These are phyloP conservation scores for Stegodyphus dumicola DNA, from an alignment of 1,140 invertebrate species.

Conservation along the genomic window DNA sequence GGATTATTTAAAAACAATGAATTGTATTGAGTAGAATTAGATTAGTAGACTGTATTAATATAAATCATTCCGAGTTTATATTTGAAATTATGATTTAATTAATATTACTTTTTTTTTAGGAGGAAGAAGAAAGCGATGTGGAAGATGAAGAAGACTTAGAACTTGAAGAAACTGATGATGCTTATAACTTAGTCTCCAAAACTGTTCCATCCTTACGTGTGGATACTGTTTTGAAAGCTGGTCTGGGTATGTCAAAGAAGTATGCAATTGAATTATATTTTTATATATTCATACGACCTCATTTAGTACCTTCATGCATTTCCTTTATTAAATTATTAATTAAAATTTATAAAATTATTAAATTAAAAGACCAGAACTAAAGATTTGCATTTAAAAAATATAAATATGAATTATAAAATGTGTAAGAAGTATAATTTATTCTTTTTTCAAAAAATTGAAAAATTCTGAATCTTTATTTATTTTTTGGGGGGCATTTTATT, in stretches of 20 bases:
- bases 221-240: slow-evolving; percentile 45
- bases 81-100: too few species aligned
- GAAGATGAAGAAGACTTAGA: slow-evolving; percentile 25
- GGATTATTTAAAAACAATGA: too few species aligned
- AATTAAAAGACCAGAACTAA: neutral
- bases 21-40: too few species aligned
- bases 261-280: neutral
- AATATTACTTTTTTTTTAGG: too few species aligned
- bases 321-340: neutral
- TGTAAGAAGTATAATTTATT: too few species aligned
- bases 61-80: too few species aligned
- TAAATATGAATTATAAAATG: too few species aligned
- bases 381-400: neutral
- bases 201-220: slow-evolving; percentile 19
- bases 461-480: too few species aligned
- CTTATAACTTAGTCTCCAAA: slow-evolving; percentile 12
- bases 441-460: too few species aligned
- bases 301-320: neutral
- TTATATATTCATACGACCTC: neutral
- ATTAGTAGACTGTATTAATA: too few species aligned
- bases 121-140: slow-evolving; percentile 32
- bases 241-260: slow-evolving; percentile 39
- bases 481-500: too few species aligned
- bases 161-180: slow-evolving; percentile 25
- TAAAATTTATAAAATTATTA: too few species aligned